These are phyloP conservation scores for Hemibates koningsi DNA, from an alignment of 2,113 vertebrate genomes.

Conservation along the genomic window DNA sequence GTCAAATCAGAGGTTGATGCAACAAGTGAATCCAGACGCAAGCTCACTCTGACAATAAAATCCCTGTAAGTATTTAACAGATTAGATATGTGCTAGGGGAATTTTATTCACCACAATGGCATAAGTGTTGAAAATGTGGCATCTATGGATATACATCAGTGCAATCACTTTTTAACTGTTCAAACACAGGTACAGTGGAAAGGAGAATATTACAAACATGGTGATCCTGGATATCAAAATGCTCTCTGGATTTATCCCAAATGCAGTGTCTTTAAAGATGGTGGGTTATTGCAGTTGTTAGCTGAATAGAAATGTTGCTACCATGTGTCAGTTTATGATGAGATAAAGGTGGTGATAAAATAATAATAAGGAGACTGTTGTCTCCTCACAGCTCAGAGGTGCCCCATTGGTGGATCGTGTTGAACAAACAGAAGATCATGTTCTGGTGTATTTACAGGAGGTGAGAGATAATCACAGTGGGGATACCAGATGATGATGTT, in stretches of 20 bases:
- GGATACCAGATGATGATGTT: accelerated
- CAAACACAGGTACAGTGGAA: background rate
- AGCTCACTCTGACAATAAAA: background rate
- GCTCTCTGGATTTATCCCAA: background rate
- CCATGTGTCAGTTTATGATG: background rate
- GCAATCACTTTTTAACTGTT: background rate
- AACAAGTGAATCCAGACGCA: background rate
- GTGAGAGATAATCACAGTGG: constrained; percentile 13
- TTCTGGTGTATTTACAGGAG: constrained; percentile 53
- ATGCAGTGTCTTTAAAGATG: background rate
- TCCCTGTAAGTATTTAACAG: background rate
- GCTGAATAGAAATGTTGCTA: background rate
- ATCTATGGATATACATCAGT: accelerated
- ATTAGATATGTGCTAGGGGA: background rate
- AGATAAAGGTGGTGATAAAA: background rate
- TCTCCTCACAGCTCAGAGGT: background rate
- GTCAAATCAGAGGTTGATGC: accelerated
- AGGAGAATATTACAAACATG: background rate
- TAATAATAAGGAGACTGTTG: background rate
- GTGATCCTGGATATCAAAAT: background rate
- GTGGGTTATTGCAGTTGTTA: background rate
- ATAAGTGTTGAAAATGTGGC: background rate
- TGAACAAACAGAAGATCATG: constrained; percentile 45
- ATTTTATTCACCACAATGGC: background rate
- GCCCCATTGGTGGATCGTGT: background rate